phyloP scores from a whole-genome alignment of 2,113 vertebrate genomes.

The Brachyhypopomus occidentalis region DNA sequence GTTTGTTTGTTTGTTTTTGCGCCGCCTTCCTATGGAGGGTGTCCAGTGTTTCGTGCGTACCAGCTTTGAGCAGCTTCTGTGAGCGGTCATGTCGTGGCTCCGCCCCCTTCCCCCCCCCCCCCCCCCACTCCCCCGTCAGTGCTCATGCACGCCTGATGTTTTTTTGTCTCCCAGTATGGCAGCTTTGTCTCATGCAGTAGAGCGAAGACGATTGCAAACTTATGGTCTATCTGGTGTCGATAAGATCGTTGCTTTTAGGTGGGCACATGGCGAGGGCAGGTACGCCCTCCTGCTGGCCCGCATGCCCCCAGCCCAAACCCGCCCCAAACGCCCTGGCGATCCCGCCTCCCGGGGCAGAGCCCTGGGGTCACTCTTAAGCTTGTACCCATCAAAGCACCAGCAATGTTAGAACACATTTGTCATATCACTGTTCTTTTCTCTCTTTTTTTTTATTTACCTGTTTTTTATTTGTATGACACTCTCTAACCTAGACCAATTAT shows the following conservation, averaged over 20 bases:
- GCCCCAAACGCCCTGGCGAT: constrained; percentile 32
- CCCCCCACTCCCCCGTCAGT: constrained; percentile 56
- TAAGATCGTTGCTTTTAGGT: constrained; percentile 71
- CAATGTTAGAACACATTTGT: constrained; percentile 80
- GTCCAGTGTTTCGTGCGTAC: constrained; percentile 40
- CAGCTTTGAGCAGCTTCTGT: constrained; percentile 56
- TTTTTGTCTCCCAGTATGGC: constrained; percentile 35
- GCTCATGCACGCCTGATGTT: constrained; percentile 56
- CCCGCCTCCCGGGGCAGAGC: constrained; percentile 23
- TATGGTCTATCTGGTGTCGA: constrained; percentile 55
- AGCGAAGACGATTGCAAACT: constrained; percentile 67
- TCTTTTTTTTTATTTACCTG: constrained; percentile 63
- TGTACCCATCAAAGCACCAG: constrained; percentile 76
- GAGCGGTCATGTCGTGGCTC: constrained; percentile 49
- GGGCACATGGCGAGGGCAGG: constrained; percentile 67
- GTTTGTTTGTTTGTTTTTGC: no score
- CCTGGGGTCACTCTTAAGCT: constrained; percentile 53
- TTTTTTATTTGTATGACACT: constrained; percentile 70
- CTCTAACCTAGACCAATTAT: constrained; percentile 77
- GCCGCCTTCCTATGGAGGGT: constrained; percentile 6
- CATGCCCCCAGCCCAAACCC: constrained; percentile 22
- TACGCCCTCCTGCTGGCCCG: constrained; percentile 47
- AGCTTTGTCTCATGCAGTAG: constrained; percentile 48
- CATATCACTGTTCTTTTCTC: constrained; percentile 77
- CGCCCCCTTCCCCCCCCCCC: no score